Conservation (phyloP, 53 echinoderm and acorn worm species). For the Echinarachnius parma region DNA sequence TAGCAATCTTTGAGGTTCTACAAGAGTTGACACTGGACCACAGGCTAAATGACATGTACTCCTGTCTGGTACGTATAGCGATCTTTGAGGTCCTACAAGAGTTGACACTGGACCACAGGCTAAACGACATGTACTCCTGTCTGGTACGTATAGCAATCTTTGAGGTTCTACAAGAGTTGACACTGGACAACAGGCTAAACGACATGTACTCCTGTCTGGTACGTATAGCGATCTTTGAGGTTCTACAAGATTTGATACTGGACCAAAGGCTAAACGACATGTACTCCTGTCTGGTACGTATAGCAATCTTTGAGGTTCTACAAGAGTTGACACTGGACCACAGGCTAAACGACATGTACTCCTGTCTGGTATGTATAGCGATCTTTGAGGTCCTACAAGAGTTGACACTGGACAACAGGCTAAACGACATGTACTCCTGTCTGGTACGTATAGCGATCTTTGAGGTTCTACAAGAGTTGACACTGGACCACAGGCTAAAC, state of each 20-base stretch:
- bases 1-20: slow-evolving; percentile 65
- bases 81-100: slow-evolving; percentile 89
- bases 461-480: too few relatives aligned
- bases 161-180: slow-evolving; percentile 89
- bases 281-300: slow-evolving; percentile 67
- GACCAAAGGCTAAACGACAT: too few relatives aligned
- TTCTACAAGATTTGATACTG: too few relatives aligned
- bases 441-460: slow-evolving; percentile 67
- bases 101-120: slow-evolving; percentile 93
- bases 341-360: too few relatives aligned
- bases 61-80: slow-evolving; percentile 78
- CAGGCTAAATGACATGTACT: slow-evolving; percentile 95
- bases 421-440: too few relatives aligned
- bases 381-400: too few relatives aligned
- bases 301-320: too few relatives aligned
- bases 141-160: slow-evolving; percentile 74
- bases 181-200: slow-evolving; percentile 92
- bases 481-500: too few relatives aligned
- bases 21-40: slow-evolving; percentile 95
- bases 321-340: too few relatives aligned
- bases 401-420: too few relatives aligned
- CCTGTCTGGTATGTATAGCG: slow-evolving; percentile 62
- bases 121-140: slow-evolving; percentile 96
- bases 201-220: slow-evolving; percentile 99
- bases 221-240: slow-evolving; percentile 34